phyloP scores from a whole-genome alignment of 2,888 invertebrate genomes.

The Phyllotreta striolata region DNA sequence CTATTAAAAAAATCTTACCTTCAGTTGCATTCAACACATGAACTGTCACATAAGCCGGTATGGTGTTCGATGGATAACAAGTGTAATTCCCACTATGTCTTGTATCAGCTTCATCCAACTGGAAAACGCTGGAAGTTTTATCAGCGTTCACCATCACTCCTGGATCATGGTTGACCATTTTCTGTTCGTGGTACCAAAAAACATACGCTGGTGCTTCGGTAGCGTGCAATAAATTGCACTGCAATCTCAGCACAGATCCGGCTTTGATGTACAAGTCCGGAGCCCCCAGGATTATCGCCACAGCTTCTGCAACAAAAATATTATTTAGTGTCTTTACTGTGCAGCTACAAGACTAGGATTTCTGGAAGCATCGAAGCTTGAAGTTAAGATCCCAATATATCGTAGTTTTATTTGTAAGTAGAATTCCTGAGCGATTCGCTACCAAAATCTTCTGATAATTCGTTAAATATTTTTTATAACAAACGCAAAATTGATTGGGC shows the following conservation, averaged over 20 bases:
- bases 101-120: conserved; percentile 68
- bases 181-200: conserved; percentile 69
- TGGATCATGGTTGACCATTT: conserved; percentile 70
- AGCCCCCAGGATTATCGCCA: conserved; percentile 66
- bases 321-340: no score
- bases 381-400: conserved; percentile 13
- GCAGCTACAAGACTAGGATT: conserved; percentile 13
- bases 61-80: conserved; percentile 72
- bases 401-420: no score
- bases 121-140: conserved; percentile 68
- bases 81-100: conserved; percentile 74
- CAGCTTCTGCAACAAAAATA: conserved; percentile 62
- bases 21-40: conserved; percentile 74
- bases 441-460: background rate
- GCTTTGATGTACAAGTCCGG: conserved; percentile 69
- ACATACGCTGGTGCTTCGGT: conserved; percentile 67
- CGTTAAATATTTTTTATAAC: no score
- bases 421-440: background rate
- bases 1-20: conserved; percentile 46
- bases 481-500: no score
- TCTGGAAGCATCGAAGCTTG: conserved; percentile 15
- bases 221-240: conserved; percentile 65
- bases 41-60: conserved; percentile 71
- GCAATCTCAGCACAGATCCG: conserved; percentile 66
- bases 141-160: conserved; percentile 65